Percentiles rank a stretch among this genome's conserved stretches.
Conservation (phyloP, 2,113 vertebrate genomes). For the Crypturellus undulatus region DNA sequence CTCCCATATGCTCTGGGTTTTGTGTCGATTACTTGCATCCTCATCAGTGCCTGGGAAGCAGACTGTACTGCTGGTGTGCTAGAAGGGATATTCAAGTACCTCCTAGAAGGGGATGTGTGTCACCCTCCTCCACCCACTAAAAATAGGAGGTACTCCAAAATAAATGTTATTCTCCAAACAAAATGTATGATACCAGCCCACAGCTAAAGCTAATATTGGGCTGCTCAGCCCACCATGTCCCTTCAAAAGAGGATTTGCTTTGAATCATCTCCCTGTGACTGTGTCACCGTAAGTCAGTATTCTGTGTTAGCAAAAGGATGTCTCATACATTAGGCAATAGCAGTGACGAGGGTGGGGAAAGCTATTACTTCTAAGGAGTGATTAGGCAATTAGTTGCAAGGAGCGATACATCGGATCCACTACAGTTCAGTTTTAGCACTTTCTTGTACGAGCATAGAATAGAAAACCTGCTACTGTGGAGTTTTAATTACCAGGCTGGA, state of each 20-base stretch:
- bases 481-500: not conserved
- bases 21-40: not conserved
- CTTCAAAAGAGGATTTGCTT: not conserved
- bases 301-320: not conserved
- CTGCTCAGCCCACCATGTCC: not conserved
- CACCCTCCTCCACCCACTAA: rapidly evolving
- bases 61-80: not conserved
- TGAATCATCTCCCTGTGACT: not conserved
- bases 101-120: not conserved
- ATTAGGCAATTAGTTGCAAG: not conserved
- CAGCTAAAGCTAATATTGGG: not conserved
- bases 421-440: not conserved
- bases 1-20: not conserved
- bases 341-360: not conserved
- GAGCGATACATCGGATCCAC: not conserved
- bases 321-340: not conserved
- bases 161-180: not conserved
- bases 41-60: not conserved
- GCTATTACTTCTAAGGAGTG: not conserved
- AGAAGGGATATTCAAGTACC: not conserved
- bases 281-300: not conserved
- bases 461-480: not conserved
- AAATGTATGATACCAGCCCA: not conserved
- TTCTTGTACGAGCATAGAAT: not conserved
- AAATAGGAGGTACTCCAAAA: not conserved